Conservation (phyloP, 2,888 invertebrate genomes). For the Lapara coniferarum region DNA sequence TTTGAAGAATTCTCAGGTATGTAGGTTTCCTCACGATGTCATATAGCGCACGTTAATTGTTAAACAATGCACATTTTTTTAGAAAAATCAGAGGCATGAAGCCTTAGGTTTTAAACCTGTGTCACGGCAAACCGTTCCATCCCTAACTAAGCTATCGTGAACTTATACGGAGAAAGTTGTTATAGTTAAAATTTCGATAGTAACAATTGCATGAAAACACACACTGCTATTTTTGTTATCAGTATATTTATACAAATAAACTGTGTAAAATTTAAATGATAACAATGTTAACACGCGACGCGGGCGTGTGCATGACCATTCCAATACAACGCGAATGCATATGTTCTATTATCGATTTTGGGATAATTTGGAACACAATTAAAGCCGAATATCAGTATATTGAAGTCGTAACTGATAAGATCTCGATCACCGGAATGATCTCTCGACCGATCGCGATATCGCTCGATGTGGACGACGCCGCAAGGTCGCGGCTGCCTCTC, state of each 20-base stretch:
- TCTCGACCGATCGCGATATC: conserved; percentile 50
- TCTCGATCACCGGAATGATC: conserved; percentile 35
- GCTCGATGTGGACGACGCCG: conserved; percentile 46
- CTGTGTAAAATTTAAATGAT: not conserved
- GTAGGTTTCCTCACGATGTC: too few relatives aligned
- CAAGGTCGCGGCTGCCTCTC: conserved; percentile 74
- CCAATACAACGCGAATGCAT: not conserved
- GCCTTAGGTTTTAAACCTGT: too few relatives aligned
- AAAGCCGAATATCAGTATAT: conserved; percentile 1
- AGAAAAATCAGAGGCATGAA: too few relatives aligned
- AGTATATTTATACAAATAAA: not conserved
- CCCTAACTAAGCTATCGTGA: too few relatives aligned
- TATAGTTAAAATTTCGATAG: not conserved
- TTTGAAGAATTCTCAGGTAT: too few relatives aligned
- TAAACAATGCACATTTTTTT: too few relatives aligned
- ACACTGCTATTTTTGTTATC: not conserved
- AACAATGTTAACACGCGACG: not conserved
- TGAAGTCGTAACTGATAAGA: conserved; percentile 41
- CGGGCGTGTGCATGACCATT: too few relatives aligned
- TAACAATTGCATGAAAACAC: too few relatives aligned
- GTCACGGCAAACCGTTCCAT: too few relatives aligned
- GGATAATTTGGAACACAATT: not conserved
- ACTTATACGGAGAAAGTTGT: too few relatives aligned
- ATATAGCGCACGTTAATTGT: too few relatives aligned
- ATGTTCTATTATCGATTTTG: not conserved